Percentiles rank a stretch among this genome's conserved stretches.
phyloP scores from a whole-genome alignment of 2,888 invertebrate genomes.

The Allacma fusca region DNA sequence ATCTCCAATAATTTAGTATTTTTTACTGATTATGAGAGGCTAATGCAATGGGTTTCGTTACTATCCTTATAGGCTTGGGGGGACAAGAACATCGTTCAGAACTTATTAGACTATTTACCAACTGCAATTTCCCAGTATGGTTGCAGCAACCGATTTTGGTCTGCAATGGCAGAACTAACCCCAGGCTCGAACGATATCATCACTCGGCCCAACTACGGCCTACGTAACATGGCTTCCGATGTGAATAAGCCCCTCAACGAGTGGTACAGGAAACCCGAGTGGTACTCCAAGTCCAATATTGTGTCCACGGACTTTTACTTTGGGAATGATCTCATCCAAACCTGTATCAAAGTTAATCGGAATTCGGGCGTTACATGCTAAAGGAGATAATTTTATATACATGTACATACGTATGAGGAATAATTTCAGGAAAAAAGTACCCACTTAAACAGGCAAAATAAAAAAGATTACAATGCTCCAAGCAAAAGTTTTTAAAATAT shows the following conservation, averaged over 20 bases:
- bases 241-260: slow-evolving; percentile 72
- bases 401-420: too few relatives aligned
- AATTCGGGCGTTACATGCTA: slow-evolving; percentile 5
- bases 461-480: too few relatives aligned
- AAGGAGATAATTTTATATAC: too few relatives aligned
- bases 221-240: slow-evolving; percentile 65
- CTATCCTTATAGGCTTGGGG: slow-evolving; percentile 71
- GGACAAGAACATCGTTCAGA: slow-evolving; percentile 69
- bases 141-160: slow-evolving; percentile 51
- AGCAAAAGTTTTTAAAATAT: too few relatives aligned
- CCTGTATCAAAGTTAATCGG: slow-evolving; percentile 66
- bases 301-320: slow-evolving; percentile 68
- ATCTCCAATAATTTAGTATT: too few relatives aligned
- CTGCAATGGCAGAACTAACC: slow-evolving; percentile 68
- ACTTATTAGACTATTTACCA: slow-evolving; percentile 68
- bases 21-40: too few relatives aligned
- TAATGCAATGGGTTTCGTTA: too few relatives aligned
- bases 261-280: slow-evolving; percentile 68
- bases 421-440: too few relatives aligned
- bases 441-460: too few relatives aligned
- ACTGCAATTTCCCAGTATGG: slow-evolving; percentile 56
- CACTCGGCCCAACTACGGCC: slow-evolving; percentile 65
- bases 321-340: slow-evolving; percentile 67
- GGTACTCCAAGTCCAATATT: slow-evolving; percentile 68
- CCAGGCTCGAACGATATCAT: slow-evolving; percentile 66